A percentile compares a stretch with the other conserved stretches of the same genome.
Conservation (phyloP, 2,888 invertebrate genomes). For the Cataglyphis rosenhaueri region DNA sequence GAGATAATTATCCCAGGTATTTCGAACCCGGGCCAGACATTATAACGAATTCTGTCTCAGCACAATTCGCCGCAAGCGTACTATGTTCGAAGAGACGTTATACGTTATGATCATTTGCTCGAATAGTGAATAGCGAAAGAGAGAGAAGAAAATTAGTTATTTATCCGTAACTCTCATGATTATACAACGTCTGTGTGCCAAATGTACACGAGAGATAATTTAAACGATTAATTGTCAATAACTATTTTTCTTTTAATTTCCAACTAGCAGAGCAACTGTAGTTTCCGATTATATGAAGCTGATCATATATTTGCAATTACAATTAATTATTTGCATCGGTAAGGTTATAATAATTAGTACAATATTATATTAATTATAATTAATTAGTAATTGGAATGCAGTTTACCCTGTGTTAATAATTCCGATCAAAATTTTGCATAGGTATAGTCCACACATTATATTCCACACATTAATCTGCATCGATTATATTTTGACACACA, state of each 20-base stretch:
- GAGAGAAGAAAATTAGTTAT: not conserved
- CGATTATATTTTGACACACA: not conserved
- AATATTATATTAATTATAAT: not conserved
- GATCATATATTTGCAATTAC: not conserved
- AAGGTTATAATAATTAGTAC: not conserved
- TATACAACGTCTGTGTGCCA: not conserved
- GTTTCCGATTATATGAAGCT: not conserved
- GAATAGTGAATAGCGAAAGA: not conserved
- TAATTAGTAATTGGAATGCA: not conserved
- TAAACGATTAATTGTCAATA: not conserved
- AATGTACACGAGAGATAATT: not conserved
- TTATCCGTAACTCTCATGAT: not conserved
- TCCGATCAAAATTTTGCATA: not conserved
- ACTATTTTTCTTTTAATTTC: not conserved
- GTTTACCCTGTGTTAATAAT: not conserved
- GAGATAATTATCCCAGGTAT: constrained; percentile 62
- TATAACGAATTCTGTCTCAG: not conserved
- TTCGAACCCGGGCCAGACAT: constrained; percentile 46
- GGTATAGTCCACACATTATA: constrained; percentile 42
- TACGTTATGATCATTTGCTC: not conserved
- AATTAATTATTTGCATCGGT: not conserved
- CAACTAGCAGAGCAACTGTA: not conserved
- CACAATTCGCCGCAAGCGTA: not conserved
- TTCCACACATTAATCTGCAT: not conserved
- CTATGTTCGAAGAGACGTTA: not conserved